Evolutionary conservation across 2,888 invertebrate species (phyloP).

Genomic region (Malthinus seriepunctatus): DNA sequence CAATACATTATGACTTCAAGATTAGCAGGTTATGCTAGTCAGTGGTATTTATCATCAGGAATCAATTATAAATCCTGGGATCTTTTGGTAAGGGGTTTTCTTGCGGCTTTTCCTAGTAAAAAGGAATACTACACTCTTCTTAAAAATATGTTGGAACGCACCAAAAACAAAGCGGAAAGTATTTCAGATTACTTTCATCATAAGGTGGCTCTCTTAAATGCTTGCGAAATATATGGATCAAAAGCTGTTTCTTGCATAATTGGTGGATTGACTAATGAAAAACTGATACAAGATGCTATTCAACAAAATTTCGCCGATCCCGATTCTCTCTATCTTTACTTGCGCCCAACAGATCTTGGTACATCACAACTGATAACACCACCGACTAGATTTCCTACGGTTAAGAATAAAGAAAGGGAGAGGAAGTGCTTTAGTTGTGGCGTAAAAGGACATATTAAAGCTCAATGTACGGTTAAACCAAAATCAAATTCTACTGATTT

Average conservation of each 20-base stretch:
- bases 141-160: constrained; percentile 32
- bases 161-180: constrained; percentile 33
- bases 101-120: constrained; percentile 31
- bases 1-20: constrained; percentile 36
- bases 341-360: constrained; percentile 8
- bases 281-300: constrained; percentile 6
- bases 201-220: constrained; percentile 36
- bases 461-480: too few species aligned
- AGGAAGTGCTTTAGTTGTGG: background rate
- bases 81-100: constrained; percentile 26
- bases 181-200: constrained; percentile 37
- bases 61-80: constrained; percentile 28
- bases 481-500: background rate
- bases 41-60: constrained; percentile 37
- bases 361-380: background rate
- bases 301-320: constrained; percentile 18
- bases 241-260: constrained; percentile 41
- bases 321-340: constrained; percentile 17
- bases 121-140: constrained; percentile 30
- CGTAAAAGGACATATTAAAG: background rate
- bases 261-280: constrained; percentile 32
- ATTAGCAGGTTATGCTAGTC: constrained; percentile 35
- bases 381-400: background rate
- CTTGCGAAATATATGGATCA: constrained; percentile 34
- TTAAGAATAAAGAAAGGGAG: background rate